Base-by-base conservation (phyloP, 2,888 invertebrate genomes). In the Leptinotarsa haldemani region DNA sequence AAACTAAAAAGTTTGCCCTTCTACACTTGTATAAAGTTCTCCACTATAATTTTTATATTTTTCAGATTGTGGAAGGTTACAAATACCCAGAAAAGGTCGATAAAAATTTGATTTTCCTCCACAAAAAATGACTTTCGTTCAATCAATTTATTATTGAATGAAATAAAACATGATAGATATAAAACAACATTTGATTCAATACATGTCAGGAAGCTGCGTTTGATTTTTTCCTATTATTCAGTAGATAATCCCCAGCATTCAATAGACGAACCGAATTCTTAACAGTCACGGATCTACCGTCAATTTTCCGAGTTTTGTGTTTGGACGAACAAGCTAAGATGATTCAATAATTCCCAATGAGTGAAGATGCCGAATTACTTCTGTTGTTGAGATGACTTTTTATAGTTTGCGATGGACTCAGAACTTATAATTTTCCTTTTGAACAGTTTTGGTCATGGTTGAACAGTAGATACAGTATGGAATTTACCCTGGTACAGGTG, bases 301-400 rank as follows among this genome's bases (percentile, higher is more conserved):
- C 12, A 48, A 3, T 12, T 48, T 48, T 15, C 1, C 15, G 12
- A 16, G 2, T 48, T 48, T 48, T 48, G 12, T 48, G 48, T 48
- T 48, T 16, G 48, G 3, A 1, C 48, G 48, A 48, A 48, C 1
- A 68, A 52, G 50, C 72, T 67, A 64, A 68, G 68, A 72, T 67
- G 53, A 68, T 72, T 68, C 68, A 72, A 72, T 72, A 63, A 72
- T 72, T 48, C 4, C 48, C 48, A 48, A 48, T 48, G 0, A 48
- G 7, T 48, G 48, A 48, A 48, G 48, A 48, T 48, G 2, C 48
- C 48, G 1, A 3, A 48, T 48, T 12, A 15, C 48, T 48, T 48
- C 48, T 48, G 48, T 48, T 15, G 15, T 48, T 48, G 48, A 48
- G 13, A 48, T 48, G 48, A 13, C 48, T 48, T 16, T 48, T 48